Base-by-base conservation (phyloP, 2,797 vertebrate species). In the Cetoscarus ocellatus region DNA sequence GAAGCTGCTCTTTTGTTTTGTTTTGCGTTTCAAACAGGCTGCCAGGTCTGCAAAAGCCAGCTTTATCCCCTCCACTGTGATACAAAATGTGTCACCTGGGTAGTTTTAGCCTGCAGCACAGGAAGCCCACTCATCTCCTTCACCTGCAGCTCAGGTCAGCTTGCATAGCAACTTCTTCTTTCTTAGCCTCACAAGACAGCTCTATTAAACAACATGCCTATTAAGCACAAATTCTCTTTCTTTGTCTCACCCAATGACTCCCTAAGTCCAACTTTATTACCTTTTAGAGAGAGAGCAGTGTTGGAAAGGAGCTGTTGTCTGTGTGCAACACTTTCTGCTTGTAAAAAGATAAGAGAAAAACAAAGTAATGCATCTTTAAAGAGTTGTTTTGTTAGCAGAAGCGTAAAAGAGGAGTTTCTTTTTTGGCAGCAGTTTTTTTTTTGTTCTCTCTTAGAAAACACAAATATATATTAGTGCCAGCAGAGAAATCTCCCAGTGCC, bases 51-150 rank as follows among this genome's bases (percentile, higher is more conserved):
- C 38, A 48, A n/a, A 51, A 42, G 5, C 61, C 70, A 59, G 44
- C 42, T 18, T 54, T 13, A n/a, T 36, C 49, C 68, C 7, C 53
- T 35, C 39, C 38, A 8, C 8, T 59, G 14, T n/a, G 47, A 8
- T 67, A 5, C 10, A 10, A 43, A 77, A 76, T 64, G 67, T 35
- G 44, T 38, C 67, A 61, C 45, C 53, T 15, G 70, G 77, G 80
- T 49, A 10, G 34, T 6, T 47, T 64, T 38, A 49, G n/a, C 39
- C 49, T 17, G 27, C 27, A 63, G 44, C 49, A 52, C 35, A 34
- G 45, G 39, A 7, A 10, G 53, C 45, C 45, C 39, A 60, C 5
- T 73, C 39, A 39, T 70, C 64, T 63, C 19, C 15, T 50, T 61
- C 18, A 43, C 60, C 42, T 15, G 61, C 42, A 73, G 55, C 56